phyloP scores from a whole-genome alignment of 2,888 invertebrate species.

The Cantharis lateralis region DNA sequence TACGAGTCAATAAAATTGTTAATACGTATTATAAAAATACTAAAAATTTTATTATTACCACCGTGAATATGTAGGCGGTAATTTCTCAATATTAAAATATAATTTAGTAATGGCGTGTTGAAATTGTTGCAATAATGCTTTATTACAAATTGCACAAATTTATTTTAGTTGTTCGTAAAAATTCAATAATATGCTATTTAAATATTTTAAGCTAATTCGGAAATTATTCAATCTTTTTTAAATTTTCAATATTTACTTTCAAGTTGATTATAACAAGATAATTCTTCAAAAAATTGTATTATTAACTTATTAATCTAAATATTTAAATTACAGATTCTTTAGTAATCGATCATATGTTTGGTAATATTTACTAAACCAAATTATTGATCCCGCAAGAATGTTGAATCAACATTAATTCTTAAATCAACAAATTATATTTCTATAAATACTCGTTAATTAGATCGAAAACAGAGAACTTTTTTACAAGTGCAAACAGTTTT shows the following conservation, averaged over 20 bases:
- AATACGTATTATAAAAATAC: background rate
- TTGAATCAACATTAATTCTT: background rate
- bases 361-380: background rate
- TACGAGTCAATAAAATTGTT: background rate
- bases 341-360: background rate
- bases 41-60: background rate
- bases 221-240: background rate
- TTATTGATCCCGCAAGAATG: background rate
- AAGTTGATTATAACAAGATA: background rate
- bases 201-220: background rate
- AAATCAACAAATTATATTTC: background rate
- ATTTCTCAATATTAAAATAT: background rate
- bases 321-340: background rate
- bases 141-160: background rate
- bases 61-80: background rate
- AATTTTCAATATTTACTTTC: background rate
- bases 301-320: no score
- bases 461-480: background rate
- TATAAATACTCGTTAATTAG: background rate
- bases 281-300: no score
- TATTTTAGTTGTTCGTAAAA: background rate
- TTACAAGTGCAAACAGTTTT: background rate
- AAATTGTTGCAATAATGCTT: background rate
- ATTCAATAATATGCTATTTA: background rate
- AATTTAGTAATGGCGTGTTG: background rate